These are phyloP conservation scores for Amia ocellicauda DNA, from an alignment of 2,113 vertebrate genomes.

Conservation along the genomic window DNA sequence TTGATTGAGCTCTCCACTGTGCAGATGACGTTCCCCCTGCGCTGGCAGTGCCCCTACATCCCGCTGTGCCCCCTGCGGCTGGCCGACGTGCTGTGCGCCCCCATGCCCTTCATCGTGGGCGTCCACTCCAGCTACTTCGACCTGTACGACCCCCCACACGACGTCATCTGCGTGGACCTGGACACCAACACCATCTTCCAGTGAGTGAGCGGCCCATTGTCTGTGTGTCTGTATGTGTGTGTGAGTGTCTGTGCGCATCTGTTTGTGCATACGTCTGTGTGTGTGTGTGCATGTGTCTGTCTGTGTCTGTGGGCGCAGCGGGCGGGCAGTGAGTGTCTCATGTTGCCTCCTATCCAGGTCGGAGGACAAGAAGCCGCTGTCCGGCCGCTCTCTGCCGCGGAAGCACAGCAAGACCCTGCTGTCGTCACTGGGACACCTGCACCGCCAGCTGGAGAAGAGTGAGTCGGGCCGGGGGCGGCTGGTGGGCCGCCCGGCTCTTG, in stretches of 20 bases:
- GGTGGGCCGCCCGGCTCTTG: not conserved
- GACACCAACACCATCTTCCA: conserved; percentile 96
- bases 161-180: conserved; percentile 88
- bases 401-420: conserved; percentile 80
- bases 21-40: conserved; percentile 91
- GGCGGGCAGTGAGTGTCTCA: too few species aligned
- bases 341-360: conserved; percentile 64
- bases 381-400: conserved; percentile 77
- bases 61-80: conserved; percentile 90
- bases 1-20: not conserved
- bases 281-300: too few species aligned
- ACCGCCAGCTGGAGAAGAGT: conserved; percentile 88
- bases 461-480: conserved; percentile 44
- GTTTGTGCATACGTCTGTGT: too few species aligned
- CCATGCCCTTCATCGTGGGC: conserved; percentile 93
- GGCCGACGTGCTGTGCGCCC: conserved; percentile 89
- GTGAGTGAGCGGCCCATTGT: conserved; percentile 60
- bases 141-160: conserved; percentile 81
- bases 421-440: conserved; percentile 67
- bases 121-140: conserved; percentile 97
- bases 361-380: conserved; percentile 82
- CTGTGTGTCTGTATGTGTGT: too few species aligned
- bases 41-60: conserved; percentile 94
- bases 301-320: too few species aligned
- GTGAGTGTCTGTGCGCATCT: too few species aligned